Evolutionary conservation across 1,140 invertebrate species (phyloP).

Genomic region (Ridgeia piscesae): DNA sequence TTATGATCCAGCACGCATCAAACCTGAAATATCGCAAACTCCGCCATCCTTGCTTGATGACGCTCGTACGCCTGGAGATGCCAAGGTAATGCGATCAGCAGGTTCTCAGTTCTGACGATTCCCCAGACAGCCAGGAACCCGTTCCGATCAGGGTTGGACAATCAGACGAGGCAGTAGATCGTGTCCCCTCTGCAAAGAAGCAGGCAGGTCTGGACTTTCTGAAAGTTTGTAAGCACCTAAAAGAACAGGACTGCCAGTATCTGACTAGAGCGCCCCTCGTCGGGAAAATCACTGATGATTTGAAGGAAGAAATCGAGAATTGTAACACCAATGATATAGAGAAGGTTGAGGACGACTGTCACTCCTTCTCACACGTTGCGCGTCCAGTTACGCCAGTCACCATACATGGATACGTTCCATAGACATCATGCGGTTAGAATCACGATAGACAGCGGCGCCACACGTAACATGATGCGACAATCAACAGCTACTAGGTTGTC

Average conservation of each 20-base stretch:
- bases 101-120: too few species aligned
- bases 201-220: not conserved
- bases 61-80: not conserved
- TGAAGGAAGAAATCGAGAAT: too few species aligned
- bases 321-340: not conserved
- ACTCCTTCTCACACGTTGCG: not conserved
- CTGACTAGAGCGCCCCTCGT: not conserved
- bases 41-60: not conserved
- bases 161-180: too few species aligned
- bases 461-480: too few species aligned
- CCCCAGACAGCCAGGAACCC: too few species aligned
- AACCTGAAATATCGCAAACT: slow-evolving; percentile 12
- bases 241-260: not conserved
- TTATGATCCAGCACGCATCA: slow-evolving; percentile 13
- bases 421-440: not conserved
- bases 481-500: too few species aligned
- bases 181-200: too few species aligned
- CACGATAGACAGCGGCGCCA: not conserved
- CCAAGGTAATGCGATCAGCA: too few species aligned
- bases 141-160: too few species aligned
- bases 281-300: too few species aligned
- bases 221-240: not conserved
- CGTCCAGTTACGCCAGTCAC: not conserved
- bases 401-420: not conserved
- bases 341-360: not conserved